Evolutionary conservation across 2,797 vertebrate species (phyloP), one percentile per base, ranked within the genome.

Genomic region (Macropodus opercularis): DNA sequence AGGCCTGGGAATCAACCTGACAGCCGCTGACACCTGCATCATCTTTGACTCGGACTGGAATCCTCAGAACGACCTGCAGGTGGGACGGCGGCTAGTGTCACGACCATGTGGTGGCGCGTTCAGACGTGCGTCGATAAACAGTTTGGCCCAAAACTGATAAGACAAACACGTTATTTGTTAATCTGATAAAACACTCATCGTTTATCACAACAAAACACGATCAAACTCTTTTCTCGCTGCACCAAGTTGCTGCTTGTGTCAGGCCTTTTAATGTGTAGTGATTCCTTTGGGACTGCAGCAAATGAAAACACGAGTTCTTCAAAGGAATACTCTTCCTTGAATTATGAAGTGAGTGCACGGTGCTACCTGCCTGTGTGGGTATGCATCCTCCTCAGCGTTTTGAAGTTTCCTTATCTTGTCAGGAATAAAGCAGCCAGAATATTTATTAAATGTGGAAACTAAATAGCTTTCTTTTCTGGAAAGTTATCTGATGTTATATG

Each of bases 1-100:
- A 60, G 96, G 96, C 2, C 85, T 98, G 75, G 96, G 96, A 56
- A 98, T 98, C 87, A 98, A 98, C 79, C 84, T 98, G 67, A 98
- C 96, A 29, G 96, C 96, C 23, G 96, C 96, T 14, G 96, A 98
- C 52, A 98, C 96, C 0, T 98, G 96, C 79, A 98, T 98, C 72
- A 98, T 98, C 84, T 98, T 98, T 79, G 96, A 98, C 90, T 98
- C 96, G 0, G 96, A 98, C 86, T 98, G 96, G 97, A 99, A 99
- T 89, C 97, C 97, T 44, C 97, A 99, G 78, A 98, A 98, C 50
- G 97, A 99, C 82, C 92, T 99, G 79, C 97, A 99, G 96, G 97
- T 98, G 48, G 15, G 69, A n/a, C n/a, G n/a, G n/a, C n/a, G n/a
- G n/a, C n/a, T n/a, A n/a, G n/a, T n/a, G n/a, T n/a, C n/a, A n/a